Conservation (phyloP, 2,888 invertebrate species). For the Smittia aterrima region DNA sequence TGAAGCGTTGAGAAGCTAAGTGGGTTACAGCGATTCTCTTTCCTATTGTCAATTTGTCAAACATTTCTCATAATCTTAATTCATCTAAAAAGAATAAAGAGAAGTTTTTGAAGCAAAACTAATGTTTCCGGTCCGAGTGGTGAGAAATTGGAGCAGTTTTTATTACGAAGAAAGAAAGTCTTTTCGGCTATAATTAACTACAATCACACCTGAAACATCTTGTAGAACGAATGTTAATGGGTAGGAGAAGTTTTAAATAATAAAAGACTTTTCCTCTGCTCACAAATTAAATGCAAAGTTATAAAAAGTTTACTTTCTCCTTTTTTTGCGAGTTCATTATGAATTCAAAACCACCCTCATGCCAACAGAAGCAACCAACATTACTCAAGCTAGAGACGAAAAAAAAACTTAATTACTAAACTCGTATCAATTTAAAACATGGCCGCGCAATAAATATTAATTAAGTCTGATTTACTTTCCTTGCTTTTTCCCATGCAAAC, state of each 20-base stretch:
- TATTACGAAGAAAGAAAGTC: background rate
- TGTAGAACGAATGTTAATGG: slow-evolving; percentile 1
- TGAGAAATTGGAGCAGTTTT: background rate
- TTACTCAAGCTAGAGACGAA: background rate
- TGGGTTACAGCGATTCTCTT: too few species aligned
- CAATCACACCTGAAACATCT: slow-evolving; percentile 1
- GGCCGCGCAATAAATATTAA: background rate
- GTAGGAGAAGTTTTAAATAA: background rate
- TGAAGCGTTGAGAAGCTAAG: too few species aligned
- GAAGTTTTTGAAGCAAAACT: background rate
- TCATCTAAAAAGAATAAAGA: too few species aligned
- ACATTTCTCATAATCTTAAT: too few species aligned
- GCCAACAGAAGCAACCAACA: background rate
- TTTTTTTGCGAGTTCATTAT: background rate
- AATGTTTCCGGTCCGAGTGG: background rate
- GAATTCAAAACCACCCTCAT: background rate
- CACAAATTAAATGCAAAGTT: background rate
- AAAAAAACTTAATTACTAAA: background rate
- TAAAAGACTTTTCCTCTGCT: too few species aligned
- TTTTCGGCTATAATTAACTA: background rate
- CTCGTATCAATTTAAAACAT: slow-evolving; percentile 7
- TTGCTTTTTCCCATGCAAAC: too few species aligned
- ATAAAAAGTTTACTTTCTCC: background rate
- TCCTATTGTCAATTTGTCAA: too few species aligned
- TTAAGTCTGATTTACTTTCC: background rate